These are phyloP conservation scores for Pristionchus maxplancki DNA, from an alignment of 2,888 invertebrate species.

Conservation along the genomic window DNA sequence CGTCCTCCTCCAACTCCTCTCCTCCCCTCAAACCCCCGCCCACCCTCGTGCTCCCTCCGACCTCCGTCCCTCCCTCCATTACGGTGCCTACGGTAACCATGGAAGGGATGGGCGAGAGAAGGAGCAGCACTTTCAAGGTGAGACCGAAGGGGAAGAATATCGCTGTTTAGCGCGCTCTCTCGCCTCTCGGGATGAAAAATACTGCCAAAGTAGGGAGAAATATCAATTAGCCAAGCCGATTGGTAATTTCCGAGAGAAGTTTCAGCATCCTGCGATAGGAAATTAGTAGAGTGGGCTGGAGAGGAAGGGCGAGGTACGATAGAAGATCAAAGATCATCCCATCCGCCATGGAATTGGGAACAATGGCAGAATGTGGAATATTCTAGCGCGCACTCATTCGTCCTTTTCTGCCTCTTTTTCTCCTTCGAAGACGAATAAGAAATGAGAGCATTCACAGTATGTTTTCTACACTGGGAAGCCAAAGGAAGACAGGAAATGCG, in stretches of 20 bases:
- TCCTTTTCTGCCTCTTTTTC: background rate
- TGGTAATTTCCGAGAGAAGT: background rate
- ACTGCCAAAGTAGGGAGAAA: background rate
- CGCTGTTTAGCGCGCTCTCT: background rate
- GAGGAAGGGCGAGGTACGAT: background rate
- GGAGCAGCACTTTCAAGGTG: slow-evolving; percentile 9
- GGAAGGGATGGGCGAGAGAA: background rate
- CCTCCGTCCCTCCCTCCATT: slow-evolving; percentile 12
- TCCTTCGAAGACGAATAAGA: background rate
- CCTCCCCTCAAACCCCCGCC: slow-evolving; percentile 8
- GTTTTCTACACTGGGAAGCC: slow-evolving; percentile 6
- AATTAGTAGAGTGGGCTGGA: background rate
- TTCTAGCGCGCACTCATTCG: slow-evolving; percentile 22
- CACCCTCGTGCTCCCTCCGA: slow-evolving; percentile 7
- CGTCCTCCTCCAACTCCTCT: slow-evolving; percentile 3
- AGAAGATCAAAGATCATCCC: background rate
- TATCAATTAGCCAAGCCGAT: background rate
- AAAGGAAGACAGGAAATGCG: background rate
- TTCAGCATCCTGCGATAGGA: background rate
- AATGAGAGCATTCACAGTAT: background rate
- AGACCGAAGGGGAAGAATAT: background rate
- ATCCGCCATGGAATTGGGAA: background rate
- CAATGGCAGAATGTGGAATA: background rate
- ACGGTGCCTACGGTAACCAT: slow-evolving; percentile 34
- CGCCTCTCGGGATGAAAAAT: background rate